Percentiles rank a stretch among this genome's conserved stretches.
Conservation (phyloP, 2,888 invertebrate species). For the Spilarctia lutea region DNA sequence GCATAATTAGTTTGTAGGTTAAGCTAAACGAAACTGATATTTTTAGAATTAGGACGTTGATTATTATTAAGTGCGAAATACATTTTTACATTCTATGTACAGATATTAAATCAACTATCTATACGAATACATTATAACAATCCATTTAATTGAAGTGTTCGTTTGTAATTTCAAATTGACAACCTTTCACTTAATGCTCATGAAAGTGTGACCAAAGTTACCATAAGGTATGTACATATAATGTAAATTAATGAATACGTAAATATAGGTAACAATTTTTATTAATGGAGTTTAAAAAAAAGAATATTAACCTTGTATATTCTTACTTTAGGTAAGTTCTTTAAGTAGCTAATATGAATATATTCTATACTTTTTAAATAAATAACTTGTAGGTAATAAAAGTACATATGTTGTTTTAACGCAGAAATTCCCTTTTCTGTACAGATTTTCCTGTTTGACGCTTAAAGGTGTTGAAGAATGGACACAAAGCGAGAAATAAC, state of each 20-base stretch:
- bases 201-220: no score
- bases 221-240: no score
- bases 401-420: not conserved
- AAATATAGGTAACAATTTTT: not conserved
- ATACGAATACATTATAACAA: no score
- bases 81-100: not conserved
- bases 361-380: not conserved
- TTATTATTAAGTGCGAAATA: not conserved
- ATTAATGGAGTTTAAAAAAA: not conserved
- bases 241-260: not conserved
- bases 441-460: conserved; percentile 14
- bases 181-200: no score
- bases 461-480: conserved; percentile 44
- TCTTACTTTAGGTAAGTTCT: not conserved
- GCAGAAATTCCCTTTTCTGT: conserved; percentile 2
- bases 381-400: not conserved
- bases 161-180: no score
- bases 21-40: not conserved
- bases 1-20: conserved; percentile 39
- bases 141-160: no score
- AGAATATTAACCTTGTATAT: not conserved
- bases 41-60: not conserved
- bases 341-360: not conserved
- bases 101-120: not conserved
- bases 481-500: conserved; percentile 70